A percentile compares a stretch with the other conserved stretches of the same genome.
phyloP scores from a whole-genome alignment of 1,140 invertebrate genomes.

The Centruroides sculpturatus region DNA sequence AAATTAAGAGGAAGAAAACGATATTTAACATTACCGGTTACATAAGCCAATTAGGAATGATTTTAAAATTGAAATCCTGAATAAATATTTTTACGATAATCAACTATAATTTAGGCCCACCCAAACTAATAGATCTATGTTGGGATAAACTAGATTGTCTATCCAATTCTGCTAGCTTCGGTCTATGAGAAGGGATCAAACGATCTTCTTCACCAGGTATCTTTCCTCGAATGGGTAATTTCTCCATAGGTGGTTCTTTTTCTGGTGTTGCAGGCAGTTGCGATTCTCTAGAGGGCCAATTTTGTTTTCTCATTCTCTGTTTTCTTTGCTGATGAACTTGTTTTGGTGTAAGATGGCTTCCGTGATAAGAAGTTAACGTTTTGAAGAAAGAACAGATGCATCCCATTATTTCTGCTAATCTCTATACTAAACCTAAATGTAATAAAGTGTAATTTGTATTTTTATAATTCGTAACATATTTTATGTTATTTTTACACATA shows the following conservation, averaged over 20 bases:
- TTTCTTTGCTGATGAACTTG: slow-evolving; percentile 11
- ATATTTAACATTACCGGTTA: too few relatives aligned
- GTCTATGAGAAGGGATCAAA: slow-evolving; percentile 7
- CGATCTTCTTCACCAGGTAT: slow-evolving; percentile 1
- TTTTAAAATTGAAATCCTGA: too few relatives aligned
- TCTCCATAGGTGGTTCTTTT: slow-evolving; percentile 1
- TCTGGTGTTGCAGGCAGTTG: slow-evolving; percentile 3
- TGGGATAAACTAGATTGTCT: slow-evolving; percentile 10
- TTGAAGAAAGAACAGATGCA: slow-evolving; percentile 17
- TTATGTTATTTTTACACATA: too few relatives aligned
- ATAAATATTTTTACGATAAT: too few relatives aligned
- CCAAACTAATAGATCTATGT: neutral
- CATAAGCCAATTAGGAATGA: too few relatives aligned
- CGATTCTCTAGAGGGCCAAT: slow-evolving; percentile 3
- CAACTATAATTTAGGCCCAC: too few relatives aligned
- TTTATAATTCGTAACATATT: too few relatives aligned
- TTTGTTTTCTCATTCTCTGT: slow-evolving; percentile 6
- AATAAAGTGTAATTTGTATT: too few relatives aligned
- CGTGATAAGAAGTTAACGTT: slow-evolving; percentile 15
- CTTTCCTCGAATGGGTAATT: neutral
- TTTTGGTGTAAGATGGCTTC: slow-evolving; percentile 13
- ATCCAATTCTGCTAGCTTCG: slow-evolving; percentile 9
- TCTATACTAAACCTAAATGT: too few relatives aligned
- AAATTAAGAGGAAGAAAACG: too few relatives aligned
- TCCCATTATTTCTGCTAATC: slow-evolving; percentile 4